Evolutionary conservation across 2,113 vertebrate species (phyloP), one percentile per base, ranked within the genome.

Genomic region (Stegastes partitus): DNA sequence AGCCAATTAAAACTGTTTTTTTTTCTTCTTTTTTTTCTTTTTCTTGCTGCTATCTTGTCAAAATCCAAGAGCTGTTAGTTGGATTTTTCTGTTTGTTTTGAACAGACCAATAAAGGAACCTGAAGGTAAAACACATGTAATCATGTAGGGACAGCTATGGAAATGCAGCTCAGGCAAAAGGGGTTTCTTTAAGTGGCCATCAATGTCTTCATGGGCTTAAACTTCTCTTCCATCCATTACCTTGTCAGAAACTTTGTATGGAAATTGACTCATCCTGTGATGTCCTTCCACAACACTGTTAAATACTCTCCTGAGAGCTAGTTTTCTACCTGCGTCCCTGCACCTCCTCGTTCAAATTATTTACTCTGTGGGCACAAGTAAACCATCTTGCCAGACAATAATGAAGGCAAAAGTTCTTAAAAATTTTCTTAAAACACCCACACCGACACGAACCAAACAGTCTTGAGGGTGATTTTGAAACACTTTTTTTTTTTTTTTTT

Each of bases 161-260:
- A 50, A 28, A 22, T 2, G 63, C 64, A 50, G 53, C 50, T 18
- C 14, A 44, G 63, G 31, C 49, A 0, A 44, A 64, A 39, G 8
- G 7, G 22, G 34, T 14, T 12, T 11, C 3, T 1, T 3, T 45
- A 22, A 42, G 5, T 19, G 25, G 26, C 26, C 15, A 2, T 34
- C 2, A 0, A 26, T 63, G 9, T 37, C 49, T 83, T 68, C 26
- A 51, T 42, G 18, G 26, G 16, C 14, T 59, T 39, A 22, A 10
- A 47, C 58, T 59, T 74, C n/a, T 21, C 28, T 31, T 54, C 57
- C 67, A 77, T 79, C 71, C 44, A 59, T 85, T 77, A 83, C 57
- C 56, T 53, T 87, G 71, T 88, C 77, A 89, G 75, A 87, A 86
- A 84, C 65, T 77, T 84, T 69, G 62, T 61, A 81, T 75, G 81